Conservation (phyloP, 2,113 vertebrate genomes). For the Oreochromis tanganicae region DNA sequence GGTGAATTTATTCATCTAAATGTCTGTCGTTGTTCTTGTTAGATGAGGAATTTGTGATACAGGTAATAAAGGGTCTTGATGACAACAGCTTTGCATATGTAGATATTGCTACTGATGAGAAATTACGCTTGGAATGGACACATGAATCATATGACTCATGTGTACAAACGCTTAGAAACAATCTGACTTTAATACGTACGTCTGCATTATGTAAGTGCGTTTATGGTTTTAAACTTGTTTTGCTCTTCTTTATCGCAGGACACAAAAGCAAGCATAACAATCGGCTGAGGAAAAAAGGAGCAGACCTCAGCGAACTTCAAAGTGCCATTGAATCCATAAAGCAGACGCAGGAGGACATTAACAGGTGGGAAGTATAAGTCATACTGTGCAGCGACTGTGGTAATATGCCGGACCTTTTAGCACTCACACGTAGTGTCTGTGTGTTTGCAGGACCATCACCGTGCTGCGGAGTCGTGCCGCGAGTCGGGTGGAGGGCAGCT, state of each 20-base stretch:
- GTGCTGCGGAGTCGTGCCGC: constrained; percentile 81
- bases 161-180: neutral
- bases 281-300: constrained; percentile 85
- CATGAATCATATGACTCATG: neutral
- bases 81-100: neutral
- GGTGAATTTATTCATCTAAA: neutral
- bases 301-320: constrained; percentile 91
- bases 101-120: neutral
- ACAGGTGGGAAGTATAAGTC: constrained; percentile 74
- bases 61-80: neutral
- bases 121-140: neutral
- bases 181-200: neutral
- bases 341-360: constrained; percentile 93
- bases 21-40: neutral
- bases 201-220: neutral
- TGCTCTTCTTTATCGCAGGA: constrained; percentile 62
- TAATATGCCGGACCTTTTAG: rapidly evolving
- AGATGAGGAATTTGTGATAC: neutral
- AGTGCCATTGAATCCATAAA: constrained; percentile 96
- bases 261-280: constrained; percentile 85
- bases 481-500: constrained; percentile 74
- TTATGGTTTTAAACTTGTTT: rapidly evolving
- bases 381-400: rapidly evolving
- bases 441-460: constrained; percentile 80
- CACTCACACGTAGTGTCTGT: neutral